Base-by-base conservation (phyloP, 1,140 invertebrate genomes). In the Zophobas atratus region DNA sequence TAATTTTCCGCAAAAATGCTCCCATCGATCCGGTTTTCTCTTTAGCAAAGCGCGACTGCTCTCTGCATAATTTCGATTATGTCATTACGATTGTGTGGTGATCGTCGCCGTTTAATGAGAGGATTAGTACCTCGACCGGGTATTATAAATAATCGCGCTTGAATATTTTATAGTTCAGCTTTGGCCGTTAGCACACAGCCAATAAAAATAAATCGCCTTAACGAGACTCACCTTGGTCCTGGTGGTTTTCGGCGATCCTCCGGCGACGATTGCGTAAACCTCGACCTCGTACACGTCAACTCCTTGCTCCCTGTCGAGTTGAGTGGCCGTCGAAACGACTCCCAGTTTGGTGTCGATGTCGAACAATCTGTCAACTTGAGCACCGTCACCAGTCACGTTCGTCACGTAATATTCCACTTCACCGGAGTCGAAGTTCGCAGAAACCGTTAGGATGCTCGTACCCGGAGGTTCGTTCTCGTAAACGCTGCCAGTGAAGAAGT, bases 351-450 rank as follows among this genome's bases (percentile, higher is more conserved):
- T 90, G 87, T 99, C 97, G 80, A 99, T 94, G 82, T 94, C 94
- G 85, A 99, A 97, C 73, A 96, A 89, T 81, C 94, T 91, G 84
- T 95, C 94, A 78, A 94, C 93, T 86, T 94, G 93, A 67, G 88
- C 89, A 70, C 92, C 93, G 77, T 89, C 91, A 84, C 91, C 91
- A 48, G 96, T 97, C 84, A 96, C 93, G 87, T 97, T 98, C 72
- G 96, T 95, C 84, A 98, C 94, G 87, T 96, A 98, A 88, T 97
- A 98, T 84, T 97, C 95, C 82, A 98, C 89, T 77, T 93, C 92
- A 3, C 87, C 86, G 56, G 75, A 84, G 76, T 76, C 83, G 81
- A 89, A 88, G 41, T 90, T 89, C 75, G 95, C 96, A 38, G 88
- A 91, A 71, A 98, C 91, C 76, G 93, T 94, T 77, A 96, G 86